Evolutionary conservation across 2,113 vertebrate genomes (phyloP).

Genomic region (Lepisosteus oculatus): DNA sequence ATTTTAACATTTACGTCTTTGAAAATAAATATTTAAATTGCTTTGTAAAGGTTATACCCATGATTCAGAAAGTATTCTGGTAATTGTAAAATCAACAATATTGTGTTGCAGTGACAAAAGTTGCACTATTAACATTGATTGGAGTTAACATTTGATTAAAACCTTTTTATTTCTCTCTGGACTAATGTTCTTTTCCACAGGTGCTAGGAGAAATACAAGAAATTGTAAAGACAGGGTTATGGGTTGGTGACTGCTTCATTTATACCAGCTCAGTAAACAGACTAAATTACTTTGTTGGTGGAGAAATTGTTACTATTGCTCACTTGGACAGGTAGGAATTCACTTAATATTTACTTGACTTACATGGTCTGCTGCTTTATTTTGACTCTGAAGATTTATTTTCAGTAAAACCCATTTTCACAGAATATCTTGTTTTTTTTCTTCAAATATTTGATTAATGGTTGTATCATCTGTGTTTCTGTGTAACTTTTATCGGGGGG

Average conservation of each 20-base stretch:
- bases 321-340: conserved; percentile 88
- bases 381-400: not conserved
- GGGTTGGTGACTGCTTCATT: conserved; percentile 98
- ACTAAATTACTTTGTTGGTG: conserved; percentile 96
- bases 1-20: too few species aligned
- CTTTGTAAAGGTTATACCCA: too few species aligned
- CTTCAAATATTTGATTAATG: too few species aligned
- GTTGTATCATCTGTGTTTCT: too few species aligned
- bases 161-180: conserved; percentile 12
- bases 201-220: conserved; percentile 98
- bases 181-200: conserved; percentile 50
- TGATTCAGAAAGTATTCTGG: not conserved
- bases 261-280: conserved; percentile 98
- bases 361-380: not conserved
- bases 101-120: too few species aligned
- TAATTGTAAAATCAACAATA: not conserved
- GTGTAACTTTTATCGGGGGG: too few species aligned
- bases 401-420: too few species aligned
- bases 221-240: conserved; percentile 95
- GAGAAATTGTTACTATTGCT: conserved; percentile 98
- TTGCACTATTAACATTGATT: not conserved
- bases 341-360: not conserved
- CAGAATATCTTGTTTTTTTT: too few species aligned
- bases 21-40: too few species aligned
- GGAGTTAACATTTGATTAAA: not conserved